These are phyloP conservation scores for Bombus sibiricus DNA, from an alignment of 1,140 invertebrate species.

Conservation along the genomic window DNA sequence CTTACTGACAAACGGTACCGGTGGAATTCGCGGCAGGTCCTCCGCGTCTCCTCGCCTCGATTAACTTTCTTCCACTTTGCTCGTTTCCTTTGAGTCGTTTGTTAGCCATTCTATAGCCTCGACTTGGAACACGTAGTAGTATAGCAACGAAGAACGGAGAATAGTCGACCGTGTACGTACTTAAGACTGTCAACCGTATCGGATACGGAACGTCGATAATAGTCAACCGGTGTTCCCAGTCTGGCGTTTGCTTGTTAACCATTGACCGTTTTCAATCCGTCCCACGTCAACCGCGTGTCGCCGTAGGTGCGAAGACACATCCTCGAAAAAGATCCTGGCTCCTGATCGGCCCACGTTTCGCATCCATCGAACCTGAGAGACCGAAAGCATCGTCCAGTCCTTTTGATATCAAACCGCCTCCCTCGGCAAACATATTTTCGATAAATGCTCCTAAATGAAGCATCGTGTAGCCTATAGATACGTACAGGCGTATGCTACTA, in stretches of 20 bases:
- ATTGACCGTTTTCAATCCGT: slow-evolving; percentile 25
- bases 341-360: neutral
- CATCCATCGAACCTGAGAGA: neutral
- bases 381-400: neutral
- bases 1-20: slow-evolving; percentile 33
- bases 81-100: neutral
- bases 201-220: slow-evolving; percentile 35
- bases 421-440: neutral
- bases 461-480: neutral
- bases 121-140: neutral
- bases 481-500: neutral
- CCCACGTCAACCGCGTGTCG: neutral
- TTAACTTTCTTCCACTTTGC: slow-evolving; percentile 24
- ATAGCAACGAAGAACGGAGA: neutral
- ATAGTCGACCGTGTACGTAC: neutral
- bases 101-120: neutral
- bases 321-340: slow-evolving; percentile 23
- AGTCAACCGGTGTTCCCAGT: neutral
- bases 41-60: neutral
- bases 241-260: slow-evolving; percentile 38
- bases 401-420: neutral
- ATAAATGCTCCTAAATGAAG: slow-evolving; percentile 8
- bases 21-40: slow-evolving; percentile 23
- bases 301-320: slow-evolving; percentile 29
- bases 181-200: slow-evolving; percentile 33